phyloP scores from a whole-genome alignment of 1,140 invertebrate genomes.

The Tetranychus urticae region DNA sequence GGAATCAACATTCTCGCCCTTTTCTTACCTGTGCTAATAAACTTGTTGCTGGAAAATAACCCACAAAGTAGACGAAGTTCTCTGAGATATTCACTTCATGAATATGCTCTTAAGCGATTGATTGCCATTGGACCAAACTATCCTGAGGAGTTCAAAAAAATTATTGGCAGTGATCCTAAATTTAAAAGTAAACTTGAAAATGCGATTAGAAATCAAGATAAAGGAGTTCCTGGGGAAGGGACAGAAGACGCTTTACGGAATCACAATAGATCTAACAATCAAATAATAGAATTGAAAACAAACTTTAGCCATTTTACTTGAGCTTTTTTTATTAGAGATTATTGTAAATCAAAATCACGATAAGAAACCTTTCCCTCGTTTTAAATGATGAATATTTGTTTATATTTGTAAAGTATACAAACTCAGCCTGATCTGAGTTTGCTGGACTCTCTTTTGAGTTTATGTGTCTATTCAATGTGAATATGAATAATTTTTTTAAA shows the following conservation, averaged over 20 bases:
- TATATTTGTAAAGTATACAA: too few species aligned
- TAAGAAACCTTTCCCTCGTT: too few species aligned
- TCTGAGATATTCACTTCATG: constrained; percentile 43
- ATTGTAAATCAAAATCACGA: too few species aligned
- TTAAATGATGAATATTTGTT: too few species aligned
- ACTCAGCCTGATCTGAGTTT: too few species aligned
- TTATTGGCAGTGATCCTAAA: constrained; percentile 56
- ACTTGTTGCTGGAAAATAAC: constrained; percentile 39
- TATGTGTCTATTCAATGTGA: too few species aligned
- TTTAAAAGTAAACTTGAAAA: constrained; percentile 55
- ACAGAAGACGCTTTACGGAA: constrained; percentile 20
- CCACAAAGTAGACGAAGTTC: constrained; percentile 28
- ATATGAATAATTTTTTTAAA: too few species aligned
- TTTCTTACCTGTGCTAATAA: constrained; percentile 63
- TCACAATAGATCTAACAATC: constrained; percentile 13
- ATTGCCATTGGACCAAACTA: constrained; percentile 73
- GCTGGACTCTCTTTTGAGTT: too few species aligned
- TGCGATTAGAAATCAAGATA: constrained; percentile 34
- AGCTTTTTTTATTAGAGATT: too few species aligned
- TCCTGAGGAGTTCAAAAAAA: constrained; percentile 66
- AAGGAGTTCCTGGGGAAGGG: constrained; percentile 21
- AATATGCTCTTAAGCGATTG: constrained; percentile 59
- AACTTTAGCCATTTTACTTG: constrained; percentile 62
- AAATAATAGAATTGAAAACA: constrained; percentile 35
- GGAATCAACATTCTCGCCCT: constrained; percentile 66